These are phyloP conservation scores for Heterotis niloticus DNA, from an alignment of 2,113 vertebrate genomes.

Conservation along the genomic window DNA sequence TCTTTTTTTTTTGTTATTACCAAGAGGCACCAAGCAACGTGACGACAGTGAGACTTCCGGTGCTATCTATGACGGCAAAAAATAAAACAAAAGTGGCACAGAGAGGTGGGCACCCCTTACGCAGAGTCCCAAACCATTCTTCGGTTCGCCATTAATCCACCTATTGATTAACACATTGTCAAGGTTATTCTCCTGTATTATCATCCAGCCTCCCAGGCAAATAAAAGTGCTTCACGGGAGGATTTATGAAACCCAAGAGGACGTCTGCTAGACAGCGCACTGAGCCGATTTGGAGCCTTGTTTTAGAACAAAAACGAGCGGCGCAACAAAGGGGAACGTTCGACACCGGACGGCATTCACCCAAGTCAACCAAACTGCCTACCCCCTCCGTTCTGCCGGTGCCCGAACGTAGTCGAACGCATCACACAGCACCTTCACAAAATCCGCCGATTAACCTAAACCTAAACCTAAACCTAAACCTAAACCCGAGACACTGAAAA, in stretches of 20 bases:
- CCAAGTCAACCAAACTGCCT: neutral
- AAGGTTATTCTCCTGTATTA: constrained; percentile 35
- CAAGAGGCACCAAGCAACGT: neutral
- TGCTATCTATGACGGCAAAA: constrained; percentile 40
- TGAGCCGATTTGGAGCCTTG: neutral
- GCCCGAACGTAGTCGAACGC: neutral
- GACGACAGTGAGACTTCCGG: neutral
- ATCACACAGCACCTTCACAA: no score
- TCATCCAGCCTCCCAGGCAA: constrained; percentile 1
- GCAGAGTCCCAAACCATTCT: constrained; percentile 31
- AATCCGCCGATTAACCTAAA: neutral
- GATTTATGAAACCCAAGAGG: neutral
- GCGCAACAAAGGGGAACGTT: neutral
- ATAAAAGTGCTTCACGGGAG: neutral
- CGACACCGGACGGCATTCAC: neutral
- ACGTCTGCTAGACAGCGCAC: neutral
- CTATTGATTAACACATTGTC: constrained; percentile 31
- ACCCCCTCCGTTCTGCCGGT: neutral
- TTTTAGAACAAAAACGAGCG: neutral
- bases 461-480: neutral
- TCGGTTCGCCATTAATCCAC: constrained; percentile 19
- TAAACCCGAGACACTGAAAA: neutral
- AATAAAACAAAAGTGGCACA: constrained; percentile 29
- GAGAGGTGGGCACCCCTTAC: constrained; percentile 19
- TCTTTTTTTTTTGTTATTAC: constrained; percentile 40